Percentiles rank a stretch among this genome's conserved stretches.
phyloP scores from a whole-genome alignment of 2,888 invertebrate species.

The Philaethria dido region DNA sequence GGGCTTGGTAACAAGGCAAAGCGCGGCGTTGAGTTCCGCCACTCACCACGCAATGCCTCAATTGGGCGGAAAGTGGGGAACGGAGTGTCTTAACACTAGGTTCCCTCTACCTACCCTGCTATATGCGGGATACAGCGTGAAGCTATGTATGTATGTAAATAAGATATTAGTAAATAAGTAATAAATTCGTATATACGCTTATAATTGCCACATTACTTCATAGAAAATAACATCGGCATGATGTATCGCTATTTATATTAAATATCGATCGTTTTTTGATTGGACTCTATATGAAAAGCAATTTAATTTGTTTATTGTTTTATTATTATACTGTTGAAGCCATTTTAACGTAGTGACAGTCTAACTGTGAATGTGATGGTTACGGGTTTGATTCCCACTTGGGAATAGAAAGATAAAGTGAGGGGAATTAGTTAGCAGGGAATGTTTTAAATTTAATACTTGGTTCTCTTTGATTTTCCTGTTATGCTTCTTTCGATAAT shows the following conservation, averaged over 20 bases:
- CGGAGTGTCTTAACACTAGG: too few species aligned
- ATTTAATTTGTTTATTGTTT: slow-evolving; percentile 5
- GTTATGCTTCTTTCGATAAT: too few species aligned
- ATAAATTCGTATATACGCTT: background rate
- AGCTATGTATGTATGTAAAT: background rate
- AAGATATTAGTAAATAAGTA: background rate
- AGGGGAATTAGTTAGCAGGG: too few species aligned
- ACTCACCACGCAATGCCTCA: too few species aligned
- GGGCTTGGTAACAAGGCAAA: too few species aligned
- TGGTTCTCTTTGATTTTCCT: too few species aligned
- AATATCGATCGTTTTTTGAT: slow-evolving; percentile 17
- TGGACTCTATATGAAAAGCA: slow-evolving; percentile 1
- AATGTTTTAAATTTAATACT: too few species aligned
- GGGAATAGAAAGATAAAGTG: too few species aligned
- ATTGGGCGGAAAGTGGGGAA: too few species aligned
- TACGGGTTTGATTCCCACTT: background rate
- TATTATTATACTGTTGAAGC: background rate
- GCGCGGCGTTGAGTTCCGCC: too few species aligned
- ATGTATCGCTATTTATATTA: slow-evolving; percentile 4
- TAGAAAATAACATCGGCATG: background rate
- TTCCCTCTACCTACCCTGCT: too few species aligned
- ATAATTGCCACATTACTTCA: background rate
- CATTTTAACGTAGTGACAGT: background rate
- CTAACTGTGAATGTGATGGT: background rate
- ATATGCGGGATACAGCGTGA: too few species aligned